Evolutionary conservation across 1,140 invertebrate genomes (phyloP), one percentile per base, ranked within the genome.

Genomic region (Calosoma granatense): DNA sequence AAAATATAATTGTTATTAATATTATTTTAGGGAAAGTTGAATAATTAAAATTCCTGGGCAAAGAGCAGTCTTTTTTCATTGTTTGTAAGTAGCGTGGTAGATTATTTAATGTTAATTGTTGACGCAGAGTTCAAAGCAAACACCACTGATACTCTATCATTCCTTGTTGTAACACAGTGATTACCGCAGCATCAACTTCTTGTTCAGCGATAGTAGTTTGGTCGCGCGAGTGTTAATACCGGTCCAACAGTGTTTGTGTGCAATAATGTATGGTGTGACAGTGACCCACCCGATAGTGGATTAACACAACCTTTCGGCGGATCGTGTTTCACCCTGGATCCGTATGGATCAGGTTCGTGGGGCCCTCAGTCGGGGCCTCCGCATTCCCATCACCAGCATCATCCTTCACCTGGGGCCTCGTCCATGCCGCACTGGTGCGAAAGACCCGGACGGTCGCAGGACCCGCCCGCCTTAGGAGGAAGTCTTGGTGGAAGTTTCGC

Each of bases 271-370:
- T 47, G 41, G 41, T 47, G 41, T 17, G 41, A 47, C 4, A 3
- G 41, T 47, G 41, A 47, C 6, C 3, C 4, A 3, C 3, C 41
- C 6, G 41, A 47, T 47, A 17, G 3, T 6, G 41, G 41, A 6
- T 47, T 47, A 47, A 47, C 41, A 9, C 26, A 6, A 36, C 9
- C 41, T 17, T 11, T 3, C 17, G 41, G 41, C 15, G 41, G 17
- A 3, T 3, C 41, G 9, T 56, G 55, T 22, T 39, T 41, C 26
- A 47, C 52, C 63, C 70, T 71, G 70, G 70, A 71, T 70, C 68
- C 70, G 54, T 70, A 69, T 65, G 67, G 63, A 55, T 63, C 63
- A 53, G 62, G 61, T 55, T 65, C 67, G 63, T 68, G 67, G 66
- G 58, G 54, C 55, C 63, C 65, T 54, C 66, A 65, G n/a, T n/a